Percentiles rank a stretch among this genome's conserved stretches.
These are phyloP conservation scores for Tenrec ecaudatus DNA, from an alignment of 2,113 vertebrate species.

Conservation along the genomic window DNA sequence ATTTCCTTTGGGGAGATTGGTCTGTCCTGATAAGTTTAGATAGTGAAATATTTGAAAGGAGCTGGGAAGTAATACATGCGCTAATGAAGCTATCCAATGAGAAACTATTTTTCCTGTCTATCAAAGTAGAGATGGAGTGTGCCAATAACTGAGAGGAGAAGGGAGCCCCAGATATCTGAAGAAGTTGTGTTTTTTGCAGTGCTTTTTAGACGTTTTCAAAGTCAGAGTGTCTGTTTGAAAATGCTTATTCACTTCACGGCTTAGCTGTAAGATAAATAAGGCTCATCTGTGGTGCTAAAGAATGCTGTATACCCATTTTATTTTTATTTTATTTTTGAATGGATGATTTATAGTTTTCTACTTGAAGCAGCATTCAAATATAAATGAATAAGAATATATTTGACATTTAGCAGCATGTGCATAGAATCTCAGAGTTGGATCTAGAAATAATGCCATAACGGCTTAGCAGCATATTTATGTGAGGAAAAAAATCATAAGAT, in stretches of 20 bases:
- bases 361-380: slow-evolving; percentile 71
- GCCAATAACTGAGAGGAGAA: background rate
- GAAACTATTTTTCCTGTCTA: background rate
- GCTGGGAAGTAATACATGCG: background rate
- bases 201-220: slow-evolving; percentile 60
- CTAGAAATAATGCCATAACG: slow-evolving; percentile 66
- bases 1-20: too few relatives aligned
- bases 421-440: slow-evolving; percentile 65
- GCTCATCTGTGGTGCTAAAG: slow-evolving; percentile 76
- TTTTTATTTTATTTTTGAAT: slow-evolving; percentile 80
- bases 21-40: background rate
- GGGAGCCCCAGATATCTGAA: background rate
- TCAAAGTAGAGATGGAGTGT: background rate
- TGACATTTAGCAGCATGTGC: slow-evolving; percentile 81
- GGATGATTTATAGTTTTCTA: slow-evolving; percentile 69
- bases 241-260: slow-evolving; percentile 70
- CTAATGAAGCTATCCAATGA: background rate
- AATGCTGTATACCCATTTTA: slow-evolving; percentile 64
- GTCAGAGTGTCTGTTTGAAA: slow-evolving; percentile 67
- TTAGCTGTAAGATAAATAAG: slow-evolving; percentile 75
- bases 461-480: slow-evolving; percentile 71
- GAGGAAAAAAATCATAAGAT: slow-evolving; percentile 70
- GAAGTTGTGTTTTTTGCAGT: slow-evolving; percentile 40
- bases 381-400: slow-evolving; percentile 79
- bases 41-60: background rate